phyloP scores from a whole-genome alignment of 1,140 invertebrate genomes.

The Diachasma alloeum region DNA sequence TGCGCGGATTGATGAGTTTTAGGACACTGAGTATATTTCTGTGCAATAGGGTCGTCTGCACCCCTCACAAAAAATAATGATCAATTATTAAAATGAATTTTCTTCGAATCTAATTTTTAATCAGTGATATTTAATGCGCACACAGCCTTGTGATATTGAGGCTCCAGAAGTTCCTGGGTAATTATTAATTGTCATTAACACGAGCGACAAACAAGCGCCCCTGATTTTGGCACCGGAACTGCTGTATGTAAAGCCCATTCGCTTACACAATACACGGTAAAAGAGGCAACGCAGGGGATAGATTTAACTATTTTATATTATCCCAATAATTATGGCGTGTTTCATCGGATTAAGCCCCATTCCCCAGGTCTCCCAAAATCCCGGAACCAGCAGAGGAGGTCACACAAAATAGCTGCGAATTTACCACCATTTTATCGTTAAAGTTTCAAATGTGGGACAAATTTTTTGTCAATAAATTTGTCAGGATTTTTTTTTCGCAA shows the following conservation, averaged over 20 bases:
- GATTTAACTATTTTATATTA: slow-evolving; percentile 25
- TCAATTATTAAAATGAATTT: no score
- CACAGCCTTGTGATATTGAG: no score
- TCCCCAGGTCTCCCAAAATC: neutral
- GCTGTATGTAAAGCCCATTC: neutral
- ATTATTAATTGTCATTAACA: neutral
- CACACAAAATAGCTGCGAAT: slow-evolving; percentile 14
- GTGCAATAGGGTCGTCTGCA: no score
- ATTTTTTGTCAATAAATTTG: neutral
- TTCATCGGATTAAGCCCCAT: slow-evolving; percentile 18
- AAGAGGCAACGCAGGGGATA: neutral
- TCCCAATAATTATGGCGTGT: slow-evolving; percentile 30
- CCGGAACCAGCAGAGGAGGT: neutral
- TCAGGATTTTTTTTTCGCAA: neutral
- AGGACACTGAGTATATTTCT: no score
- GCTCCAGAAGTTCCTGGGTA: neutral
- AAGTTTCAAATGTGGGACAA: neutral
- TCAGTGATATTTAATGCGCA: no score
- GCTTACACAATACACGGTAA: neutral
- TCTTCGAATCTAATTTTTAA: no score
- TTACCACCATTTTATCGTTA: neutral
- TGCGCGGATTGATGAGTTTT: no score
- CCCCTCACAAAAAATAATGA: no score
- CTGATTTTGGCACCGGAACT: neutral
- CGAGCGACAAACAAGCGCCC: neutral